Conservation (phyloP, 2,888 invertebrate genomes). For the Congeria kusceri region DNA sequence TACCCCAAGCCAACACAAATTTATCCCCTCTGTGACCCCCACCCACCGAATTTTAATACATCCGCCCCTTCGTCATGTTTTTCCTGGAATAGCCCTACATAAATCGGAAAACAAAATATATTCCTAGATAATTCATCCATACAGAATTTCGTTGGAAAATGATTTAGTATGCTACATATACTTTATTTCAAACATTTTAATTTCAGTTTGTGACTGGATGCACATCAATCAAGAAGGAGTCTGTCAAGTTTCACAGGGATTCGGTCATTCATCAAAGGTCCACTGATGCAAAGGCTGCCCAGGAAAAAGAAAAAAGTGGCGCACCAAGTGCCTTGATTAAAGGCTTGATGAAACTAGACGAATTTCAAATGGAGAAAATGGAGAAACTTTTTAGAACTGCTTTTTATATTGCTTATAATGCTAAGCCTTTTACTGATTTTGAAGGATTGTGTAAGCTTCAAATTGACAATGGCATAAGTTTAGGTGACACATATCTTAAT, state of each 20-base stretch:
- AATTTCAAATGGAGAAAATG: neutral
- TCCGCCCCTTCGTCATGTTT: no score
- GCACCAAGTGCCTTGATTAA: neutral
- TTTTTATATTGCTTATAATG: slow-evolving; percentile 3
- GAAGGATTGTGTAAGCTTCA: no score
- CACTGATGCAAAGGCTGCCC: neutral
- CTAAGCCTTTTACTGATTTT: slow-evolving; percentile 1
- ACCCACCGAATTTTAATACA: no score
- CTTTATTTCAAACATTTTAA: no score
- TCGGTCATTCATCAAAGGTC: slow-evolving; percentile 1
- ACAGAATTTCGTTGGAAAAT: no score
- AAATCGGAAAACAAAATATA: no score
- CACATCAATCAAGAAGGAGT: neutral
- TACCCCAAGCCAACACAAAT: no score
- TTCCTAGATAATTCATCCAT: no score
- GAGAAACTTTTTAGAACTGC: slow-evolving; percentile 1
- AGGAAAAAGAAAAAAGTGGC: neutral
- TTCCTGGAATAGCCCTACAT: no score
- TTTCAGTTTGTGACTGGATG: slow-evolving; percentile 6
- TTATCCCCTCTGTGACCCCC: no score
- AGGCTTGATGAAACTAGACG: neutral
- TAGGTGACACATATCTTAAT: slow-evolving; percentile 13
- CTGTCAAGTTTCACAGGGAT: slow-evolving; percentile 6
- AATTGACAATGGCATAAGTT: neutral
- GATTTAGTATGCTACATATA: no score